phyloP scores from a whole-genome alignment of 1,140 invertebrate species.

The Drosophila ficusphila region DNA sequence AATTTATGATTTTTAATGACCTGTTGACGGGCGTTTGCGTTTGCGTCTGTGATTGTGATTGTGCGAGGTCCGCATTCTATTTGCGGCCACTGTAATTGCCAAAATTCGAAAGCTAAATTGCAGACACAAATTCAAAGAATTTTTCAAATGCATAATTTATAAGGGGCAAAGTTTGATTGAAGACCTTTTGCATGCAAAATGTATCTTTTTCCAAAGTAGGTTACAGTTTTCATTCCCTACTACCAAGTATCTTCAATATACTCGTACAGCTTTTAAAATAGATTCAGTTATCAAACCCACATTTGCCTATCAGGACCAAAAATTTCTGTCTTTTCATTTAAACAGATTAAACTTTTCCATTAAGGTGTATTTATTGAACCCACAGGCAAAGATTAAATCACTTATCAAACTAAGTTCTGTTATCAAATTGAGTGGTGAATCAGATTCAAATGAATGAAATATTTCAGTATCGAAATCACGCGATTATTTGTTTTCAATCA shows the following conservation, averaged over 20 bases:
- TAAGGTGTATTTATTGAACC: constrained; percentile 3
- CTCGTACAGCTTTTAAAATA: too few relatives aligned
- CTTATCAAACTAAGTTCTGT: background rate
- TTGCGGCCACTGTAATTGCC: constrained; percentile 31
- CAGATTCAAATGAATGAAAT: constrained; percentile 9
- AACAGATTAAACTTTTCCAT: constrained; percentile 16
- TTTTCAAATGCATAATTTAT: background rate
- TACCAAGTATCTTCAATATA: too few relatives aligned
- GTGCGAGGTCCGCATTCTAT: constrained; percentile 1
- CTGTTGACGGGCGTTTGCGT: constrained; percentile 68
- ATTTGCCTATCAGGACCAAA: background rate
- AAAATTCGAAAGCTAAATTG: constrained; percentile 19
- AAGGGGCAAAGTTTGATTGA: background rate
- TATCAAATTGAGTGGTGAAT: constrained; percentile 12
- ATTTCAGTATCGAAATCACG: constrained; percentile 1
- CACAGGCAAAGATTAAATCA: constrained; percentile 15
- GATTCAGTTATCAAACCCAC: background rate
- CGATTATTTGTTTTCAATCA: constrained; percentile 4
- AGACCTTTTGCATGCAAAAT: background rate
- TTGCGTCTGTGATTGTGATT: constrained; percentile 10
- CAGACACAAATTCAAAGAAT: background rate
- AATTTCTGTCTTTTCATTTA: background rate
- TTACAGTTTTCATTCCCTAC: too few relatives aligned
- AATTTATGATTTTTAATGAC: constrained; percentile 83
- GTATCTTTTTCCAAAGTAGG: background rate